Evolutionary conservation across 1,140 invertebrate species (phyloP).

Genomic region (Drosophila trapezifrons): DNA sequence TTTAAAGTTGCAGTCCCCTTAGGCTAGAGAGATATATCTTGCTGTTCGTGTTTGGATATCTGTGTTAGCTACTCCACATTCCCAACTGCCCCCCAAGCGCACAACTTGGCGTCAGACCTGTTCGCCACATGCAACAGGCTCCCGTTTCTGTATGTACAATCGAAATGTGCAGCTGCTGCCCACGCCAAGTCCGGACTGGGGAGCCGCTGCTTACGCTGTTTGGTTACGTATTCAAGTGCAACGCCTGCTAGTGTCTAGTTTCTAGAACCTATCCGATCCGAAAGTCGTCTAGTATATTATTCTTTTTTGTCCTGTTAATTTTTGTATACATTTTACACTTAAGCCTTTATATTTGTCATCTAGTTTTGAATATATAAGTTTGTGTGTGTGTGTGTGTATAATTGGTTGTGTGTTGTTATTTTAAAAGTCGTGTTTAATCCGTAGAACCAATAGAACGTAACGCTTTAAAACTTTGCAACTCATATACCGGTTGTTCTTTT

Average conservation of each 20-base stretch:
- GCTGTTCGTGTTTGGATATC: conserved; percentile 30
- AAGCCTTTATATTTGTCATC: conserved; percentile 44
- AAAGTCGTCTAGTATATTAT: conserved; percentile 47
- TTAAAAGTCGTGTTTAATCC: conserved; percentile 54
- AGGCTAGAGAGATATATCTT: conserved; percentile 25
- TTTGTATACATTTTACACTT: conserved; percentile 70
- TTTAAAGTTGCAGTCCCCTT: conserved; percentile 28
- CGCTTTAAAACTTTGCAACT: conserved; percentile 71
- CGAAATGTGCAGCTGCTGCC: conserved; percentile 31
- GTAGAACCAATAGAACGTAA: conserved; percentile 58
- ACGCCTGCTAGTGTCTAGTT: conserved; percentile 53
- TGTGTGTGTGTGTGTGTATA: conserved; percentile 24
- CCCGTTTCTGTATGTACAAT: conserved; percentile 47
- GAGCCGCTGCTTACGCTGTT: conserved; percentile 24
- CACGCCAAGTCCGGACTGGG: conserved; percentile 20
- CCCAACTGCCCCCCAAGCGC: conserved; percentile 7
- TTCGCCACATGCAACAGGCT: conserved; percentile 12
- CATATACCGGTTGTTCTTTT: conserved; percentile 78
- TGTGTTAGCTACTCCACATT: conserved; percentile 49
- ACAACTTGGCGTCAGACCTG: conserved; percentile 38
- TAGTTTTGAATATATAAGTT: conserved; percentile 53
- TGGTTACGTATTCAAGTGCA: conserved; percentile 50
- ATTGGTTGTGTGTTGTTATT: conserved; percentile 25
- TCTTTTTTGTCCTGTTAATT: conserved; percentile 47
- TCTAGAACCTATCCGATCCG: conserved; percentile 49